Base-by-base conservation (phyloP, 35 echinoderm and acorn worm species). In the Patiria miniata region DNA sequence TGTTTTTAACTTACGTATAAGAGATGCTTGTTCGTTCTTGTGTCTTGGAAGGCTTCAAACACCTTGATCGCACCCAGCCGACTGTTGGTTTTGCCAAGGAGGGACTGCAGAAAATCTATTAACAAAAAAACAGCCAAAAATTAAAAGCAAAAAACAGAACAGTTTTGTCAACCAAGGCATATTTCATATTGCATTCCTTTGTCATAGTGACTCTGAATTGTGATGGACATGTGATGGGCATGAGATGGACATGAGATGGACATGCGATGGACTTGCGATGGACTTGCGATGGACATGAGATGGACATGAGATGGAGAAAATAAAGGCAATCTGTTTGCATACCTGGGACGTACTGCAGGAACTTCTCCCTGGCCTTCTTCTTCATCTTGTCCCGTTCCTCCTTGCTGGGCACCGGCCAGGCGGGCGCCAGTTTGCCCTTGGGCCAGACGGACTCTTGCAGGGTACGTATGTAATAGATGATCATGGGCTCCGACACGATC, bases 11-110 rank as follows among this genome's bases (percentile, higher is more conserved):
- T 99, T 56, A 99, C 96, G 92, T 99, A 99, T 60, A 94, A 94
- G 1, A 99, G 73, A 68, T 99, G 96, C 40, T 99, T 99, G 78
- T 94, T 99, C 15, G 93, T 94, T 21, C 89, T 44, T 37, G 77
- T 83, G 52, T 99, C 96, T 65, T 99, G 96, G 39, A 99, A 90
- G 60, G 96, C 92, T 56, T 99, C 92, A 92, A 99, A 99, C 7
- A 99, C 84, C 68, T 99, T 99, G 16, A 91, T 84, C 30, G 93
- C 86, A 50, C 96, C 96, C 30, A 99, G 59, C 32, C 89, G 81
- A 50, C 96, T 92, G 83, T 99, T 99, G 2, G 68, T 81, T 86
- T 94, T 94, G 8, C 96, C 96, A 3, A 99, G 51, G 3, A 94
- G 54, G 57, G 86, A 94, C 79, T 99, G 92, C 39, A 99, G 81